Conservation (phyloP, 2,888 invertebrate genomes). For the Thalpophila matura region DNA sequence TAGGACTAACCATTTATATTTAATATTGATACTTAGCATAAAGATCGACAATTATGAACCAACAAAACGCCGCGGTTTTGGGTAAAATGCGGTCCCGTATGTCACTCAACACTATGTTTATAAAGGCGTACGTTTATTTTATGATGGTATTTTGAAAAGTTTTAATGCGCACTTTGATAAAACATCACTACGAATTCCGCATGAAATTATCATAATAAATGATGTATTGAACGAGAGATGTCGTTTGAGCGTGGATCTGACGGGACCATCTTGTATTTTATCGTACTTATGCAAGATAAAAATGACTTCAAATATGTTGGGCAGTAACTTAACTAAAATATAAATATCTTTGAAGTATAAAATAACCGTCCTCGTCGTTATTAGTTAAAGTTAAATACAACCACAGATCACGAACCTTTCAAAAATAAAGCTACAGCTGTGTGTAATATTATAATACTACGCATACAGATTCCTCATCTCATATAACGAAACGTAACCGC, state of each 20-base stretch:
- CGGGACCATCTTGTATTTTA: not conserved
- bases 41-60: not conserved
- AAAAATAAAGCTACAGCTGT: too few species aligned
- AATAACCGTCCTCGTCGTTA: too few species aligned
- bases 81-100: slow-evolving; percentile 37
- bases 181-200: slow-evolving; percentile 50
- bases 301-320: too few species aligned
- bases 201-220: slow-evolving; percentile 48
- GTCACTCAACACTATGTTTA: slow-evolving; percentile 61
- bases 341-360: too few species aligned
- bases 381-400: too few species aligned
- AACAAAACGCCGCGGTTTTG: not conserved
- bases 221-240: slow-evolving; percentile 26
- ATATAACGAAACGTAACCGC: too few species aligned
- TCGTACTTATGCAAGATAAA: too few species aligned
- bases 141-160: slow-evolving; percentile 66
- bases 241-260: not conserved
- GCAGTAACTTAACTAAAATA: not conserved
- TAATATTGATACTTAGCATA: too few species aligned
- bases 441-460: too few species aligned
- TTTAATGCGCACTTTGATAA: slow-evolving; percentile 72
- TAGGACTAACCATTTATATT: too few species aligned
- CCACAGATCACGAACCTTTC: too few species aligned
- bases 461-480: too few species aligned
- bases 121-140: slow-evolving; percentile 70